phyloP scores from a whole-genome alignment of 2,113 vertebrate genomes.

The Butorides virescens region DNA sequence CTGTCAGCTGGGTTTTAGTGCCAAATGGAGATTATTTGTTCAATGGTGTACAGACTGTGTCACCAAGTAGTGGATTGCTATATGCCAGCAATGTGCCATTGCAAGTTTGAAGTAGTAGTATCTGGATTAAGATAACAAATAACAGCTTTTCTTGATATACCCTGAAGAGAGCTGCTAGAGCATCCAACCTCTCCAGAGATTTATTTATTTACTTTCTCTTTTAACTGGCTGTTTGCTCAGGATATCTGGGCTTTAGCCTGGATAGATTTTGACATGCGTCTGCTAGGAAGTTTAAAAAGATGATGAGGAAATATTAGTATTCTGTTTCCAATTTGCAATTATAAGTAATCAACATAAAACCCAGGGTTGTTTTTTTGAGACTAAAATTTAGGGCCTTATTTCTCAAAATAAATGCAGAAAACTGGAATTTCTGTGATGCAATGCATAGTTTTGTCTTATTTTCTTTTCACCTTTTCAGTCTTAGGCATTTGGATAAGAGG shows the following conservation, averaged over 20 bases:
- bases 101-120: not conserved
- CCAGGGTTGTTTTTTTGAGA: not conserved
- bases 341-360: not conserved
- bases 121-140: not conserved
- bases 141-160: not conserved
- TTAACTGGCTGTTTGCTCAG: not conserved
- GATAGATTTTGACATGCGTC: fast-evolving
- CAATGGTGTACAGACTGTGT: not conserved
- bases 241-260: not conserved
- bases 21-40: not conserved
- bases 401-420: not conserved
- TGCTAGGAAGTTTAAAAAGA: not conserved
- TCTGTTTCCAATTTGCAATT: not conserved
- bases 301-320: not conserved
- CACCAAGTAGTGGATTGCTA: not conserved
- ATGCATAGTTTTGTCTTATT: not conserved
- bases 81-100: not conserved
- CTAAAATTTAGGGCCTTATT: not conserved
- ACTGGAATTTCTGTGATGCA: not conserved
- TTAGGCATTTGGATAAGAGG: not conserved
- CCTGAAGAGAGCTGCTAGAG: not conserved
- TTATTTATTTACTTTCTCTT: not conserved
- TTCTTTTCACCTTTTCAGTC: not conserved
- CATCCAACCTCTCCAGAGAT: not conserved
- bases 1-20: not conserved